Evolutionary conservation across 2,113 vertebrate genomes (phyloP), one percentile per base, ranked within the genome.

Genomic region (Zosterops borbonicus): DNA sequence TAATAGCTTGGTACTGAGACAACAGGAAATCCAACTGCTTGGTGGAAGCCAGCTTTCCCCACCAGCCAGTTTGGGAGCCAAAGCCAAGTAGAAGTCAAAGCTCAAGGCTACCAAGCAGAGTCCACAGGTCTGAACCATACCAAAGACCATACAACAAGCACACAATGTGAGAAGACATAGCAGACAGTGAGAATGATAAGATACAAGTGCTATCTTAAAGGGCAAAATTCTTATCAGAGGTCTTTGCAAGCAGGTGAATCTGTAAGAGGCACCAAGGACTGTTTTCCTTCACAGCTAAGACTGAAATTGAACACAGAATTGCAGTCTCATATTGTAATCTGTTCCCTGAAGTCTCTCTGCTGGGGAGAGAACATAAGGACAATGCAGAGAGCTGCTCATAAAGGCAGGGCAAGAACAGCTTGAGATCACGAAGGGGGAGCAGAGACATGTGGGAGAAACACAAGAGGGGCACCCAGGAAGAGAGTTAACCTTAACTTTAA

Each of bases 41-140:
- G 16, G 73, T 24, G n/a, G n/a, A 35, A 74, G 35, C 12, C 23
- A 47, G 6, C 9, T 62, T 31, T 16, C 8, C 9, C 2, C 46
- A 64, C 5, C 21, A 68, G 35, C 5, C 42, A 65, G 27, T 58
- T 5, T 53, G 31, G 67, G 9, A 44, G n/a, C 42, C 47, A 60
- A 62, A 80, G 53, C 31, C n/a, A 83, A 23, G 27, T 9, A 87
- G 55, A 49, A 62, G 3, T 39, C 58, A 87, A 85, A 92, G 35
- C 23, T 58, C 29, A 73, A 85, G 65, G 20, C 35, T 33, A 63
- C 4, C 9, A 80, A 90, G 46, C 13, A 78, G 42, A 78, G 29
- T 13, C 15, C 13, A 22, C 0, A 0, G 12, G 5, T 9, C 49
- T 76, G 53, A 70, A 56, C 27, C 17, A 42, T 20, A n/a, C 4